Percentiles rank a stretch among this genome's conserved stretches.
phyloP scores from a whole-genome alignment of 2,113 vertebrate species.

The Bolborhynchus lineola region DNA sequence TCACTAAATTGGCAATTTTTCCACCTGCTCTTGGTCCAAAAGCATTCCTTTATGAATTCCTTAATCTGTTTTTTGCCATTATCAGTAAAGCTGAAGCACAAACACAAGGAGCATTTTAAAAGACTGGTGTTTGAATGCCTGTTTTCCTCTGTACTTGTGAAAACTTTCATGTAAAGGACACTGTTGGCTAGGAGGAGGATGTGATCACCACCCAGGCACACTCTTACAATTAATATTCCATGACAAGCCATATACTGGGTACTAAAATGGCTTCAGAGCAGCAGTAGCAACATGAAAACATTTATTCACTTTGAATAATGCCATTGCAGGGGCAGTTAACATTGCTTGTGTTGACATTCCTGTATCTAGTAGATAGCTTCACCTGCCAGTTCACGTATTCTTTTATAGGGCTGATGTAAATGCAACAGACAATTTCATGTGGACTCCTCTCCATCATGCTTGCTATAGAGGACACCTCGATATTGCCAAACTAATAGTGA shows the following conservation, averaged over 20 bases:
- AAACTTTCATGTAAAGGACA: neutral
- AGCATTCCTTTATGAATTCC: neutral
- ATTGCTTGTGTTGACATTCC: neutral
- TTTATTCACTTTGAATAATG: neutral
- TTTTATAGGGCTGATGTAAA: conserved; percentile 82
- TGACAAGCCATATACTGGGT: neutral
- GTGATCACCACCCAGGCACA: neutral
- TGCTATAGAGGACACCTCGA: conserved; percentile 86
- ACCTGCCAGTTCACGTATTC: neutral
- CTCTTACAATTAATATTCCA: neutral
- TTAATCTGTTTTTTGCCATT: neutral
- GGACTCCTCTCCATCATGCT: conserved; percentile 95
- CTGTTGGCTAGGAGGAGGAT: neutral
- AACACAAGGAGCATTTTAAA: neutral
- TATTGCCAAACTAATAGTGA: conserved; percentile 80
- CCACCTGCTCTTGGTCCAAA: neutral
- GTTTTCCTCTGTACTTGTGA: neutral
- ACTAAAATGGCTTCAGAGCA: neutral
- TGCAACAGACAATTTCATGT: conserved; percentile 85
- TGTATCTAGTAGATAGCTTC: neutral
- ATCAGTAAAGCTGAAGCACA: neutral
- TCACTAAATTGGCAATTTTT: neutral
- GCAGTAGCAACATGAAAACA: neutral
- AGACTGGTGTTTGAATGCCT: neutral
- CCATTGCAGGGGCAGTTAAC: neutral